A percentile compares a stretch with the other conserved stretches of the same genome.
Conservation (phyloP, 2,888 invertebrate species). For the Unio pictorum region DNA sequence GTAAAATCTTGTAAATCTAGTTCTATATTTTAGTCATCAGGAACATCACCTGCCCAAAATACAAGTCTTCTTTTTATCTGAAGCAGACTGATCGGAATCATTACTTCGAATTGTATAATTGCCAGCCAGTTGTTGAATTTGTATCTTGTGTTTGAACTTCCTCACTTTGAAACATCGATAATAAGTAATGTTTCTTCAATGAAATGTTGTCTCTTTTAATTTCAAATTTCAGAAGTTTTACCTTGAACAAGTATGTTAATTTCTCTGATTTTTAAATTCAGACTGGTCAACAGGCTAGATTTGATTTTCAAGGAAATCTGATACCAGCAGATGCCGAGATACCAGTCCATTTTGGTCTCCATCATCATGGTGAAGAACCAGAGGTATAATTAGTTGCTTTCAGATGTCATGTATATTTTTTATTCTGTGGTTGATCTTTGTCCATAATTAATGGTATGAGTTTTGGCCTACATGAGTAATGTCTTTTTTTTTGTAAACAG, state of each 20-base stretch:
- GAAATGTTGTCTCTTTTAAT: not conserved
- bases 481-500: not conserved
- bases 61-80: too few species aligned
- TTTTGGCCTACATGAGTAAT: not conserved
- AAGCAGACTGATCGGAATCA: too few species aligned
- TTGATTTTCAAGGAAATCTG: conserved; percentile 71
- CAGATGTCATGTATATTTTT: not conserved
- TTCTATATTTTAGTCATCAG: too few species aligned
- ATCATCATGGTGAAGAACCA: conserved; percentile 95
- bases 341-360: conserved; percentile 79
- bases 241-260: not conserved
- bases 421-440: not conserved
- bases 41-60: too few species aligned
- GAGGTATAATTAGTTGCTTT: conserved; percentile 69
- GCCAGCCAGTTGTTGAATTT: too few species aligned
- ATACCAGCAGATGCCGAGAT: conserved; percentile 76
- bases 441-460: not conserved
- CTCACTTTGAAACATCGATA: too few species aligned
- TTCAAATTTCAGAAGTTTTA: not conserved
- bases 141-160: too few species aligned
- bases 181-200: not conserved
- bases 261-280: conserved; percentile 25
- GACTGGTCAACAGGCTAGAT: conserved; percentile 68
- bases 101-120: too few species aligned
- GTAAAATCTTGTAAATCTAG: too few species aligned